Conservation (phyloP, 2,888 invertebrate species). For the Protophormia terraenovae region DNA sequence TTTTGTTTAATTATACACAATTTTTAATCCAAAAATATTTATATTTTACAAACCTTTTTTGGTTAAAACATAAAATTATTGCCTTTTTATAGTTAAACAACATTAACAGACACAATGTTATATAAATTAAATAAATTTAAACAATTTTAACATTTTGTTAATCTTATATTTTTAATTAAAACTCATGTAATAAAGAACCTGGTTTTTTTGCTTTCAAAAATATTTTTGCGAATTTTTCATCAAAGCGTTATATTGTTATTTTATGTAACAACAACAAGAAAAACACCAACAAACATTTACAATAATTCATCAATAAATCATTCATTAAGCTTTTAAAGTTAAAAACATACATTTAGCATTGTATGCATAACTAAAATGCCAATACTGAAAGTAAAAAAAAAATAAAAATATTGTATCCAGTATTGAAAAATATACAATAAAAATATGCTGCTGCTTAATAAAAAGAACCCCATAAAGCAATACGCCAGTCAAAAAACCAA, state of each 20-base stretch:
- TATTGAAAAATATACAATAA: neutral
- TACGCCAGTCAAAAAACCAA: neutral
- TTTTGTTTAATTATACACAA: too few species aligned
- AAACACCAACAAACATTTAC: slow-evolving; percentile 23
- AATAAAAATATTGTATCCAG: slow-evolving; percentile 1
- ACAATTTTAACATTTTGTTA: neutral
- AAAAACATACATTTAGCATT: slow-evolving; percentile 59
- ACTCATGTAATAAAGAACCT: slow-evolving; percentile 20
- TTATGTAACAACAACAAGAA: too few species aligned
- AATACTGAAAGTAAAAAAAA: slow-evolving; percentile 21
- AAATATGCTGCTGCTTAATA: slow-evolving; percentile 19
- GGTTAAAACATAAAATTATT: too few species aligned
- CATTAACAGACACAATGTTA: too few species aligned
- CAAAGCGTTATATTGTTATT: neutral
- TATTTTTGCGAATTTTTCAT: neutral
- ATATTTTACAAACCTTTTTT: too few species aligned
- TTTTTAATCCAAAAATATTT: too few species aligned
- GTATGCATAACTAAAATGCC: slow-evolving; percentile 54
- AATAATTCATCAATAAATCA: slow-evolving; percentile 62
- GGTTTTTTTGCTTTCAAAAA: neutral
- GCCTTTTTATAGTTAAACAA: too few species aligned
- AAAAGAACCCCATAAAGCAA: slow-evolving; percentile 11
- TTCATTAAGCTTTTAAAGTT: slow-evolving; percentile 60
- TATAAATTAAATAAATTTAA: neutral
- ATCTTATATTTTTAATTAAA: slow-evolving; percentile 45